These are phyloP conservation scores for Idaea dimidiata DNA, from an alignment of 2,888 invertebrate species.

Conservation along the genomic window DNA sequence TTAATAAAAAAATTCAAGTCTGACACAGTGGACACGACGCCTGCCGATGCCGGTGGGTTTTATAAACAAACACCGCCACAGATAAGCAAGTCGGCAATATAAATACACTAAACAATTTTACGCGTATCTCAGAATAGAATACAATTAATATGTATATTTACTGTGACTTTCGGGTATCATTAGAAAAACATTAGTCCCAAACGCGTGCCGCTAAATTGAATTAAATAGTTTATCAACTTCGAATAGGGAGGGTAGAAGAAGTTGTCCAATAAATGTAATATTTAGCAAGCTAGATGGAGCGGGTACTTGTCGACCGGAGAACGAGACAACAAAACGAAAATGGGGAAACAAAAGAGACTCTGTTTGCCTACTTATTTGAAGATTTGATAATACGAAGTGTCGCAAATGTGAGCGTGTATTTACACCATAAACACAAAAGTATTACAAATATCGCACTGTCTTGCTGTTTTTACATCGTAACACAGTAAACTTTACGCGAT, in stretches of 20 bases:
- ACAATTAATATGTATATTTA: slow-evolving; percentile 27
- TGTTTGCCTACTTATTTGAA: slow-evolving; percentile 2
- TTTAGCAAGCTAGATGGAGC: slow-evolving; percentile 40
- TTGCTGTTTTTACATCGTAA: slow-evolving; percentile 21
- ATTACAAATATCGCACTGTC: slow-evolving; percentile 7
- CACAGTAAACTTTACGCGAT: slow-evolving; percentile 27
- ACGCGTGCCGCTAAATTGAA: slow-evolving; percentile 24
- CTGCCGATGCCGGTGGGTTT: slow-evolving; percentile 41
- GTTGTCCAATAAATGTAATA: slow-evolving; percentile 50
- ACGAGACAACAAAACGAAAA: slow-evolving; percentile 38
- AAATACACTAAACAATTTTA: slow-evolving; percentile 40
- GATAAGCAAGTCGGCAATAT: slow-evolving; percentile 56
- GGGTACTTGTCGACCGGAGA: slow-evolving; percentile 30
- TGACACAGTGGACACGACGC: slow-evolving; percentile 35
- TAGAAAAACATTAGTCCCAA: slow-evolving; percentile 19
- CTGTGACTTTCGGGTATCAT: slow-evolving; percentile 5
- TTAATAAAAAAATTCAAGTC: slow-evolving; percentile 44
- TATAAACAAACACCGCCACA: slow-evolving; percentile 59
- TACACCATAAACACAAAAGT: background rate
- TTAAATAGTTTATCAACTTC: slow-evolving; percentile 33
- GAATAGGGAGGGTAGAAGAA: slow-evolving; percentile 33
- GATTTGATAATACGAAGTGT: slow-evolving; percentile 7
- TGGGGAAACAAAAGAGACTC: slow-evolving; percentile 37
- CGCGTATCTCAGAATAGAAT: slow-evolving; percentile 39
- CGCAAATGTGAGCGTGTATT: background rate